Evolutionary conservation across 2,888 invertebrate genomes (phyloP), one percentile per base, ranked within the genome.

Genomic region (Pristionchus arcanus): DNA sequence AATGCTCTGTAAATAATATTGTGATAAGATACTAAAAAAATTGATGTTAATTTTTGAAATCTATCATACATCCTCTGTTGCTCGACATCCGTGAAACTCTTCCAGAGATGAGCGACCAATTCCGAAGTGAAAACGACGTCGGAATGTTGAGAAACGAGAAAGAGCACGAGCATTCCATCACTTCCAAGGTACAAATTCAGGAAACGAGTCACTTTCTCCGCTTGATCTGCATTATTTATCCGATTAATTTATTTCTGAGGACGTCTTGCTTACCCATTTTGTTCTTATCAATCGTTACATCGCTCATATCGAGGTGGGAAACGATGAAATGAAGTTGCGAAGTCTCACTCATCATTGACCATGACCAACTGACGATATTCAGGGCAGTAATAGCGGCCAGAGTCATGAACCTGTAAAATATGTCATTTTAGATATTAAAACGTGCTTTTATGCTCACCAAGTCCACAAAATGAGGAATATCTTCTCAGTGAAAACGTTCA

Each of bases 221-320:
- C 92, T 90, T 77, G 92, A 93, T 93, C 87, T 88, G 37, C 37
- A 81, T n/a, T 28, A 81, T 55, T 4, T 16, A 53, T 31, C 15
- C 7, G 9, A 15, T 25, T 55, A 15, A n/a, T 55, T 11, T 15
- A 16, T 77, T 42, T 42, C n/a, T 3, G 4, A 16, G 37, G 2
- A 13, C 11, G 2, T 2, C 31, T 71, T n/a, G n/a, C 91, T 68
- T 37, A 92, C 92, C 89, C 25, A 89, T 34, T 86, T 91, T 90
- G 28, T 89, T 90, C 89, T 92, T 91, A 74, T 93, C 92, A 42
- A 92, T 92, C 11, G 92, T 91, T 19, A 91, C 91, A 59, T 94
- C 94, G 89, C 92, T 92, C 94, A 95, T 95, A 88, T 95, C 95
- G 87, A 95, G 87, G 77, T 94, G 94, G 89, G 93, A 94, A 83